These are phyloP conservation scores for Mormyrus proboscirostris DNA, from an alignment of 2,797 vertebrate genomes.

Conservation along the genomic window DNA sequence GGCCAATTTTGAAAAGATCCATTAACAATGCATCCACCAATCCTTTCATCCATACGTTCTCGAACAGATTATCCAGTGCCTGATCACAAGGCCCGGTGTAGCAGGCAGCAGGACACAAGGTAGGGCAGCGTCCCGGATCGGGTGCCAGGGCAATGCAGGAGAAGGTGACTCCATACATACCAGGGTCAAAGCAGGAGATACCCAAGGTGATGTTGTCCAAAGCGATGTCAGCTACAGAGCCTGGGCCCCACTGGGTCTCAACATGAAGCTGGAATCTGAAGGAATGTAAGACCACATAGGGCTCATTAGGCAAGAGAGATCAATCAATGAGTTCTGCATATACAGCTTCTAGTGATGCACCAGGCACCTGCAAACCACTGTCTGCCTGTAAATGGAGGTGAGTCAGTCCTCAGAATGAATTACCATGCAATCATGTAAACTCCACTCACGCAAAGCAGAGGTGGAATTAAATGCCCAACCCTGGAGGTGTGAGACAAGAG, in stretches of 20 bases:
- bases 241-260: constrained; percentile 65
- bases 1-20: not conserved
- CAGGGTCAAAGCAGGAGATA: constrained; percentile 67
- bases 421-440: not conserved
- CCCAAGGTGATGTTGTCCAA: constrained; percentile 75
- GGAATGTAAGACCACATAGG: not conserved
- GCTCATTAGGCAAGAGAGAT: not conserved
- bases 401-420: not conserved
- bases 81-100: not conserved
- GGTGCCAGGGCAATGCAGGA: not conserved
- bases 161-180: constrained; percentile 46
- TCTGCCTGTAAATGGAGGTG: not conserved
- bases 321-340: not conserved
- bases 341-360: not conserved
- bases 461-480: not conserved
- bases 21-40: not conserved
- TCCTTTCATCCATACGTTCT: not conserved
- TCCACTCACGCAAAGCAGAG: not conserved
- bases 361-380: not conserved
- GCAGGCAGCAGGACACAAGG: not conserved
- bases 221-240: constrained; percentile 72
- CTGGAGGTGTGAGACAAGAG: not conserved
- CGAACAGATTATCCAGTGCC: not conserved
- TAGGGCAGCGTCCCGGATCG: not conserved
- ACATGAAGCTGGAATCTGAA: constrained; percentile 75